A percentile compares a stretch with the other conserved stretches of the same genome.
phyloP scores from a whole-genome alignment of 23 tunicate species.

The Diplosoma virens region DNA sequence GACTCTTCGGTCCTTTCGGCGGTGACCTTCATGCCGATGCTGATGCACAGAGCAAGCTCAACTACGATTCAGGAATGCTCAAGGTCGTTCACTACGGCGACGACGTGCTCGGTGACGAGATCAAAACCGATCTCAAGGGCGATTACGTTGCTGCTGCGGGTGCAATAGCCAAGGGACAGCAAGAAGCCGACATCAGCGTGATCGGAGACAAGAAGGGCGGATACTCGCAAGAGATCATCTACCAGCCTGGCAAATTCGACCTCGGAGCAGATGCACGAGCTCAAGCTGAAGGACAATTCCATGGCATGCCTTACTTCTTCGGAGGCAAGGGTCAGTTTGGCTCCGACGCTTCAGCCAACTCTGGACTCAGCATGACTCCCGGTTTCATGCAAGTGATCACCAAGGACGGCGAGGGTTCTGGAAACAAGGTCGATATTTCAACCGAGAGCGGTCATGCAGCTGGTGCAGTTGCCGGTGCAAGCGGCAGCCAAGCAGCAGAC shows the following conservation, averaged over 20 bases:
- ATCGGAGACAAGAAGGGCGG: slow-evolving; percentile 18
- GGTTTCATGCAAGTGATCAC: neutral
- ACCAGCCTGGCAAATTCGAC: neutral
- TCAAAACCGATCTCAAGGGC: neutral
- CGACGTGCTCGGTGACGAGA: neutral
- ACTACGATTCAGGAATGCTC: neutral
- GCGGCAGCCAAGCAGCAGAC: slow-evolving; percentile 8
- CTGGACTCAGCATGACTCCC: neutral
- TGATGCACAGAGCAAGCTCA: slow-evolving; percentile 1
- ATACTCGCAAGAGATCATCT: neutral
- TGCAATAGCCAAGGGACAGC: too few relatives aligned
- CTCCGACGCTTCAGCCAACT: neutral
- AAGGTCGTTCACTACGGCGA: neutral
- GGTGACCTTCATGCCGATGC: neutral
- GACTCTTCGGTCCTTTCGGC: neutral
- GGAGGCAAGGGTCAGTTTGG: slow-evolving; percentile 1
- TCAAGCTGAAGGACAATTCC: neutral
- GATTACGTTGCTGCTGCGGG: too few relatives aligned
- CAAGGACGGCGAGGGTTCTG: neutral
- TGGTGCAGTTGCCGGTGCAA: neutral
- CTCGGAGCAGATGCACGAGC: neutral
- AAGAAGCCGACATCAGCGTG: too few relatives aligned
- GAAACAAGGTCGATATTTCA: neutral
- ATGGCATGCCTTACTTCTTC: neutral
- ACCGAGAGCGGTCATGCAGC: slow-evolving; percentile 11